Evolutionary conservation across 2,888 invertebrate species (phyloP), one percentile per base, ranked within the genome.

Genomic region (Tachina grossa): DNA sequence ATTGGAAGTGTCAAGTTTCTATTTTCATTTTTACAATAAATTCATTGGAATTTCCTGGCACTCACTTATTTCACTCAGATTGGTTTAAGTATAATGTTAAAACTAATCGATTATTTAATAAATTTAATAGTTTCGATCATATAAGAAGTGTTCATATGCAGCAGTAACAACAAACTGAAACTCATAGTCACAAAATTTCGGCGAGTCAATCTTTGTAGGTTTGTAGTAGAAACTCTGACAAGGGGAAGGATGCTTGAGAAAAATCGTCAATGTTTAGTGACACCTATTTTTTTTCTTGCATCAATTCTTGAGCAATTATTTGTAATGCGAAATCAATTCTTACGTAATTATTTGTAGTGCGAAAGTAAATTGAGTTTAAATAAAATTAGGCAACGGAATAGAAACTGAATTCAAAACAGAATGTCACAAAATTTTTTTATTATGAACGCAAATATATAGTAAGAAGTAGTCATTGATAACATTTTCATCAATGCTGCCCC

Each of bases 111-210:
- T 75, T 6, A 19, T 39, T 19, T 19, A 19, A 39, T 49, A 65
- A 11, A 65, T 55, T 45, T 31, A 57, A 39, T 11, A 16, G 51
- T 22, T 59, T 77, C 19, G 9, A 39, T 77, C n/a, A 22, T 49
- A 41, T 8, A n/a, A 77, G 59, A 49, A 65, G 53, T 71, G 77
- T 65, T 68, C 72, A 49, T 55, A 59, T 55, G 85, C 22, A 71
- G 83, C 85, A 89, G 89, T 88, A 89, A 89, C 88, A 89, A 88
- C 88, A 88, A 85, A 87, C 82, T 87, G 47, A 85, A 77, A 4
- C 61, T 84, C 83, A 74, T 85, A 89, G 87, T 86, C 88, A 88
- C 88, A 88, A 72, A 84, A 87, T 85, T 87, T 83, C 88, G 88
- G 88, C 87, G 81, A 87, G 47, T n/a, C 57, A 49, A 41, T 14